Conservation (phyloP, 2,113 vertebrate genomes). For the Nycticryphes semicollaris region DNA sequence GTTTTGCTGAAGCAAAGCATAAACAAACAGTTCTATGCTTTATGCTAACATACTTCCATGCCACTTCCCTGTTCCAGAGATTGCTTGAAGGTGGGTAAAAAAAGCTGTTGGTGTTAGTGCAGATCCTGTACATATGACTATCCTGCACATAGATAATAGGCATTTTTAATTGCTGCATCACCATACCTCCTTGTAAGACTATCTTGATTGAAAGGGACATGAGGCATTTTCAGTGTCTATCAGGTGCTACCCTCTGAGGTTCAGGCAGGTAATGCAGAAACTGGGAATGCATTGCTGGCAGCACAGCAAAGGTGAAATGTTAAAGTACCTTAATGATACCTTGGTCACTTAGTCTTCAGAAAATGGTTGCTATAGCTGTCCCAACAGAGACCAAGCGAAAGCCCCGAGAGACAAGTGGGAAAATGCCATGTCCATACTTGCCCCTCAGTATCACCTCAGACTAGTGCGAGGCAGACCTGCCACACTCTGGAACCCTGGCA, state of each 20-base stretch:
- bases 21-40: background rate
- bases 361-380: background rate
- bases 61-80: background rate
- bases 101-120: background rate
- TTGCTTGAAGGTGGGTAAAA: background rate
- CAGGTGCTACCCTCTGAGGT: background rate
- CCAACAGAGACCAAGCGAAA: background rate
- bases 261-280: background rate
- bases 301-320: background rate
- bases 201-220: background rate
- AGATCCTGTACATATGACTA: background rate
- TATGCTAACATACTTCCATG: background rate
- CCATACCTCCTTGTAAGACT: background rate
- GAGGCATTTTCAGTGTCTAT: background rate
- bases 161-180: background rate
- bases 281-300: background rate
- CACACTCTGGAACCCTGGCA: rapidly evolving
- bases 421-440: background rate
- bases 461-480: background rate
- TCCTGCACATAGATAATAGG: background rate
- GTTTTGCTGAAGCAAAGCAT: background rate
- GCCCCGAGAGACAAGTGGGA: background rate
- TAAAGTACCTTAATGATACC: background rate
- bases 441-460: background rate
- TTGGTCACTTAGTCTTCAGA: background rate